Base-by-base conservation (phyloP, 1,140 invertebrate genomes). In the Panulirus ornatus region DNA sequence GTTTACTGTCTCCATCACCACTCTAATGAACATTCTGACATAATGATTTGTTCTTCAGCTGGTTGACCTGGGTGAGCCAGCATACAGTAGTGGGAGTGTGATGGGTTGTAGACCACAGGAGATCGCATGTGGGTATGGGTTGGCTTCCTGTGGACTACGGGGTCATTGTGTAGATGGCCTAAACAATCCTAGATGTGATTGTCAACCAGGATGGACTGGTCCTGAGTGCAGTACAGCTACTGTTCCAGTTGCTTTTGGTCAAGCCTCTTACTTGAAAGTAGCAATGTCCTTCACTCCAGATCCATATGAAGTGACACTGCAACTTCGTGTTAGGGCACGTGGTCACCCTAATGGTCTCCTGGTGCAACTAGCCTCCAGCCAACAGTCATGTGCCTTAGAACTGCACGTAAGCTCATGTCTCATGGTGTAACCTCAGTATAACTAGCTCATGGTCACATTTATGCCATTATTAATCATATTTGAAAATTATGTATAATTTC, bases 51-150 rank as follows among this genome's bases (percentile, higher is more conserved):
- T 83, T 27, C 38, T 22, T 38, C 71, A 89, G 88, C 70, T 89
- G 30, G 38, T 76, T 22, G 88, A 89, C 79, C 36, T 89, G n/a
- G 88, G 88, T 27, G 79, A 84, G 71, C 88, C 88, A 58, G 66
- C 88, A 1, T 84, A 42, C 79, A 89, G 88, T 34, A 89, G 81
- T 47, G 71, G 71, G 2, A 83, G 79, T 58, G 42, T 30, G 2
- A 22, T 16, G 22, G 71, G 79, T 22, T 89, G 88, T 27, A n/a
- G 14, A 40, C 79, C 81, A 30, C 88, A 84, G 36, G 79, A 84
- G 16, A 27, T 22, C 2, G 88, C 78, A 30, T 89, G 88, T 81
- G 27, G 30, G 30, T 22, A 83, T 34, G n/a, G 16, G 16, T 19
- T 22, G 8, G 40, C 38, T 30, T 44, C 36, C 54, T 89, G 88